Evolutionary conservation across 2,797 vertebrate genomes (phyloP).

Genomic region (Gadopsis marmoratus): DNA sequence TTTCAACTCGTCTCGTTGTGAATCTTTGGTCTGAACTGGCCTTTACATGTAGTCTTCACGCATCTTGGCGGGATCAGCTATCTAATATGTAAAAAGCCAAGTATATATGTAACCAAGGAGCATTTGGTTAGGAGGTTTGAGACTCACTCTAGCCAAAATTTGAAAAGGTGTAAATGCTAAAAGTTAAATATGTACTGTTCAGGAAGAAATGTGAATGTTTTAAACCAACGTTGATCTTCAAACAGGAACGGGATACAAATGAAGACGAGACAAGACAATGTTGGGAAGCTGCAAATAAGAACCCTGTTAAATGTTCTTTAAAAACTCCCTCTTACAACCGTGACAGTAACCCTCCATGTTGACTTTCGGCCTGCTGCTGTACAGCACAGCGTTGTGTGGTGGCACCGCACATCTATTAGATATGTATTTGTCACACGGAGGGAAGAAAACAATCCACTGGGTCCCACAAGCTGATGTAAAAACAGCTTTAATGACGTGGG

Average conservation of each 20-base stretch:
- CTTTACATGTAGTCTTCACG: too few species aligned
- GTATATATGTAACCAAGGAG: not conserved
- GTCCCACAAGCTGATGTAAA: conserved; percentile 58
- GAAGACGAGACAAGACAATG: not conserved
- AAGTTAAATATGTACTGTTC: not conserved
- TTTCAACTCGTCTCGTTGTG: too few species aligned
- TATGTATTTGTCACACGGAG: conserved; percentile 50
- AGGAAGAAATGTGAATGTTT: not conserved
- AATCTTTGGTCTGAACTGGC: too few species aligned
- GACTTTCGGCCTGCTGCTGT: conserved; percentile 33
- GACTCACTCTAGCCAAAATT: not conserved
- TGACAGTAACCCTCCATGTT: conserved; percentile 28
- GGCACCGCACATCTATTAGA: conserved; percentile 37
- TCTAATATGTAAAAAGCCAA: not conserved
- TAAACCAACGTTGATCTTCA: not conserved
- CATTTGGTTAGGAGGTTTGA: not conserved
- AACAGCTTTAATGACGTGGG: conserved; percentile 59
- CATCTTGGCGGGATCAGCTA: not conserved
- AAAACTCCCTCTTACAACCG: not conserved
- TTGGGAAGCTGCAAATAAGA: not conserved
- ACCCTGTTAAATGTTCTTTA: conserved; percentile 20
- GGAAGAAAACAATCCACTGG: conserved; percentile 49
- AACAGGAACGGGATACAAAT: not conserved
- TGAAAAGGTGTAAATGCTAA: not conserved
- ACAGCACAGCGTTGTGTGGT: not conserved